Conservation (phyloP, 2,888 invertebrate genomes). For the Phyllotreta striolata region DNA sequence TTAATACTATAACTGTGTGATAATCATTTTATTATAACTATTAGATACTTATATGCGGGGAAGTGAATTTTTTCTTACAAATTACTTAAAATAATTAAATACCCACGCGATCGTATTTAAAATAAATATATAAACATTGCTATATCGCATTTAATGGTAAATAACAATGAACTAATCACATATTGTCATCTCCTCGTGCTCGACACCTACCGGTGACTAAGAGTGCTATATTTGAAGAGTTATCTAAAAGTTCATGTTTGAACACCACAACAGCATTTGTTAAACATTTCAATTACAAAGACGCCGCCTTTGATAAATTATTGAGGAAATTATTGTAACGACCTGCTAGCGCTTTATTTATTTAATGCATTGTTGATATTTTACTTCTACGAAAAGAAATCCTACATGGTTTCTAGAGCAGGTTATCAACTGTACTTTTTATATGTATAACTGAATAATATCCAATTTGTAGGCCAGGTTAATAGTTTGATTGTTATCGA, state of each 20-base stretch:
- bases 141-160: constrained; percentile 4
- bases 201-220: constrained; percentile 15
- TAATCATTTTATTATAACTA: too few relatives aligned
- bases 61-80: neutral
- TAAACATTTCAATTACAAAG: constrained; percentile 23
- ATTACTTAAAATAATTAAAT: neutral
- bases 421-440: constrained; percentile 3
- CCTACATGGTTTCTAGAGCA: neutral
- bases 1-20: too few relatives aligned
- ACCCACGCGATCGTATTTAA: neutral
- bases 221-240: constrained; percentile 21
- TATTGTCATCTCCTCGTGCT: constrained; percentile 9
- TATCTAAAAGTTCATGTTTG: constrained; percentile 20
- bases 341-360: neutral
- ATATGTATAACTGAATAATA: too few relatives aligned
- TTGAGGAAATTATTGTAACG: constrained; percentile 19
- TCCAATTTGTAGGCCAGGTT: too few relatives aligned
- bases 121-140: too few relatives aligned
- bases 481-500: too few relatives aligned
- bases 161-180: constrained; percentile 12
- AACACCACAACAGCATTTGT: constrained; percentile 6
- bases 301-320: constrained; percentile 21
- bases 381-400: constrained; percentile 17
- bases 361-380: constrained; percentile 17
- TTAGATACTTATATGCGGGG: too few relatives aligned